Base-by-base conservation (phyloP, 2,797 vertebrate genomes). In the Tadarida brasiliensis region DNA sequence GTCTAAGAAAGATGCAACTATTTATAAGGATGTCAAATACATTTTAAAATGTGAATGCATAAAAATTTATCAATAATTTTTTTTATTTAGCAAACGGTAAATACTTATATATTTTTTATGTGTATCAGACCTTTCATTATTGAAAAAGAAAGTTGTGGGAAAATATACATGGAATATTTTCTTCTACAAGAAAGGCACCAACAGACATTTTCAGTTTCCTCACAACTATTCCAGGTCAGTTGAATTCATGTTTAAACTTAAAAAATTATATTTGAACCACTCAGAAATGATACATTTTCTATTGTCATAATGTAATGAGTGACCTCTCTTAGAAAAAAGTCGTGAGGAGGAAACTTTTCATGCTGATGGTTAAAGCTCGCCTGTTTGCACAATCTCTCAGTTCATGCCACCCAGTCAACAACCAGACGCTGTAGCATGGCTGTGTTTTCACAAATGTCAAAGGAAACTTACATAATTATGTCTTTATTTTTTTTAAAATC, bases 241-340 rank as follows among this genome's bases (percentile, higher is more conserved):
- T 70, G 26, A 87, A 68, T 74, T 91, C 39, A 92, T 74, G 73
- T 35, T 65, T 85, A 84, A 88, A 59, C 7, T 88, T 22, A 33
- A 78, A 65, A 20, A n/a, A 26, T 35, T 1, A 74, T 44, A 61
- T 20, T 49, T 91, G 77, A 80, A 56, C 33, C 35, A 78, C 20
- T 78, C 7, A 9, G n/a, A 77, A 78, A 78, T 73, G 3, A 35
- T 28, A 28, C 15, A 14, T 5, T 39, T 90, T 76, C 14, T 22
- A 19, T 14, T 67, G 33, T 70, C 49, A 78, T 14, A 70, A 44
- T 47, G 39, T 67, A 63, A 24, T 63, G 10, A 17, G 22, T 70
- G 30, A 54, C 16, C 2, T 68, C 70, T 89, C n/a, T 22, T 28
- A 63, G 56, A 35, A 33, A 92, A 70, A 87, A 5, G 20, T 26